Conservation (phyloP, 1,140 invertebrate genomes). For the Pararge aegeria region DNA sequence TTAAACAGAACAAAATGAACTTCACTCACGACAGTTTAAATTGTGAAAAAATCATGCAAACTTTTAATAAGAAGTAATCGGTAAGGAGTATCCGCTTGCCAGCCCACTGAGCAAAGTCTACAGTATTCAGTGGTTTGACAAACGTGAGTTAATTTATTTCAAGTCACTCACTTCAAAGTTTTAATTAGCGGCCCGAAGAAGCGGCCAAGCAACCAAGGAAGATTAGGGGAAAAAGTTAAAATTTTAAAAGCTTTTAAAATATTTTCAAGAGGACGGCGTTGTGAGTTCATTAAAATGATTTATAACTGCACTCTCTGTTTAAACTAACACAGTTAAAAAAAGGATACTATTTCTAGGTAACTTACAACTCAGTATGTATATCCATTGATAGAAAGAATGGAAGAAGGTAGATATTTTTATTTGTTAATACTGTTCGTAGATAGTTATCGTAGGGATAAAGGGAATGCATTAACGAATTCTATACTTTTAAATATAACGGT, state of each 20-base stretch:
- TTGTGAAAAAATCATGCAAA: background rate
- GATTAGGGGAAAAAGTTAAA: constrained; percentile 17
- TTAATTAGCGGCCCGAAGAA: constrained; percentile 16
- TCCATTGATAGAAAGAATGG: no score
- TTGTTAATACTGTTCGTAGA: no score
- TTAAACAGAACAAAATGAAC: no score
- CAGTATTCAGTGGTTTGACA: background rate
- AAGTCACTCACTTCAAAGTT: constrained; percentile 16
- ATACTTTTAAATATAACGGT: no score
- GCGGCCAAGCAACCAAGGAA: background rate
- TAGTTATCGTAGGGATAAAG: no score
- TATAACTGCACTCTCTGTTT: background rate
- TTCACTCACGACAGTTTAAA: no score
- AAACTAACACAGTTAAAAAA: background rate
- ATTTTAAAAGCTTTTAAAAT: constrained; percentile 8
- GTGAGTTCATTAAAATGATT: constrained; percentile 20
- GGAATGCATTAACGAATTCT: no score
- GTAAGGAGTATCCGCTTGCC: constrained; percentile 13
- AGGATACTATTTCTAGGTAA: no score
- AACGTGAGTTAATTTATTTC: constrained; percentile 7
- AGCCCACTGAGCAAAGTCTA: background rate
- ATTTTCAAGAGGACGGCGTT: constrained; percentile 6
- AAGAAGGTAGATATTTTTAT: no score
- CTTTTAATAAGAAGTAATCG: background rate
- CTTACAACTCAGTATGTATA: no score